Percentiles rank a stretch among this genome's conserved stretches.
Evolutionary conservation across 2,113 vertebrate species (phyloP).

Genomic region (Callaeas wilsoni): DNA sequence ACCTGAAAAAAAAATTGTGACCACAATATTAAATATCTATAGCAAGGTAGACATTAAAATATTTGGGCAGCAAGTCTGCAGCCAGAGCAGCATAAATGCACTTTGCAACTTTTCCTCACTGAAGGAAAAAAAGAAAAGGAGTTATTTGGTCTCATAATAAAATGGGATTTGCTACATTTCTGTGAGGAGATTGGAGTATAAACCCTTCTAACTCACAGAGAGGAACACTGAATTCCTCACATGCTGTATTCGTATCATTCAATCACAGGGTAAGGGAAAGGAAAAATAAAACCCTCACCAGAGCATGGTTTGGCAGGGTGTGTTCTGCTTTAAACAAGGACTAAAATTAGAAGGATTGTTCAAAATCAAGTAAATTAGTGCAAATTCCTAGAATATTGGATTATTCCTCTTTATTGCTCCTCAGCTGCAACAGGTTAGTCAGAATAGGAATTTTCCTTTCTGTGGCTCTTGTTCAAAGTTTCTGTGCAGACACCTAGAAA

Average conservation of each 20-base stretch:
- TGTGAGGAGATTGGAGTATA: background rate
- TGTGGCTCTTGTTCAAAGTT: background rate
- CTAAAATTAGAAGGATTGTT: background rate
- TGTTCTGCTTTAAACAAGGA: background rate
- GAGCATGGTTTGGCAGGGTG: background rate
- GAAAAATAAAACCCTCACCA: background rate
- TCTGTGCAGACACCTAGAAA: background rate
- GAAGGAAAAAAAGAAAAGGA: background rate
- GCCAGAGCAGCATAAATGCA: background rate
- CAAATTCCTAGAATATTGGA: background rate
- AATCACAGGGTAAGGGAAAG: background rate
- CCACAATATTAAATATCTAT: background rate
- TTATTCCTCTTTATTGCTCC: background rate
- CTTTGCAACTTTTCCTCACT: background rate
- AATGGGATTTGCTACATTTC: background rate
- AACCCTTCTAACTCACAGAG: background rate
- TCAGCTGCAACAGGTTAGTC: background rate
- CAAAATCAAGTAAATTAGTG: background rate
- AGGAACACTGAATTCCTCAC: background rate
- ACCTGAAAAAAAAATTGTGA: background rate
- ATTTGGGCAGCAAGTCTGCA: background rate
- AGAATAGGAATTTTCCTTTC: background rate
- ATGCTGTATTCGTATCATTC: background rate
- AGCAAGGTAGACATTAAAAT: background rate
- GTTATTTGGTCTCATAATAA: background rate